Evolutionary conservation across 2,888 invertebrate species (phyloP).

Genomic region (Endotricha flammealis): DNA sequence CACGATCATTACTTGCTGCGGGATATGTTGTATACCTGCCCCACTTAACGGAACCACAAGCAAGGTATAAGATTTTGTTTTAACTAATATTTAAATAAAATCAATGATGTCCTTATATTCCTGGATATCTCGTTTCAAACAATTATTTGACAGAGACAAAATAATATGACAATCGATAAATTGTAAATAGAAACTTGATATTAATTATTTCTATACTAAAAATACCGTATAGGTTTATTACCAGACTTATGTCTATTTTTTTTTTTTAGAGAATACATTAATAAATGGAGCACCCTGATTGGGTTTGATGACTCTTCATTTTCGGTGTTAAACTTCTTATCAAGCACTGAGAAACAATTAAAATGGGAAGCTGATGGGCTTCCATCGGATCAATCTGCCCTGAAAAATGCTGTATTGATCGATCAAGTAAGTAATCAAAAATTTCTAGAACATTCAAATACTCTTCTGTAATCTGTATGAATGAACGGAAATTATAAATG

Average conservation of each 20-base stretch:
- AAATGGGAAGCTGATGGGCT: constrained; percentile 93
- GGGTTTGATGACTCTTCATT: constrained; percentile 55
- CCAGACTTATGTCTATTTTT: too few species aligned
- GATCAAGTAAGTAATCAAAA: constrained; percentile 82
- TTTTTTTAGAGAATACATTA: constrained; percentile 51
- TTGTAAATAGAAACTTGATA: too few species aligned
- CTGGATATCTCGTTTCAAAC: too few species aligned
- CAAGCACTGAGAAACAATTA: constrained; percentile 80
- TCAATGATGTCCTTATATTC: too few species aligned
- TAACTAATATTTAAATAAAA: too few species aligned
- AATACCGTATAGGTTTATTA: too few species aligned
- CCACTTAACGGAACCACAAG: constrained; percentile 82
- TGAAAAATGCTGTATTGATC: constrained; percentile 90
- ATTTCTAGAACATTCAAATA: too few species aligned
- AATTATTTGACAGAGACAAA: too few species aligned
- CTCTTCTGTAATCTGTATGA: too few species aligned
- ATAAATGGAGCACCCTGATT: constrained; percentile 68
- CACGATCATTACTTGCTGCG: constrained; percentile 83
- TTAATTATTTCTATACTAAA: too few species aligned
- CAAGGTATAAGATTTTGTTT: constrained; percentile 57
- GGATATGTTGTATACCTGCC: constrained; percentile 88
- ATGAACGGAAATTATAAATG: too few species aligned
- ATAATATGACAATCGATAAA: too few species aligned
- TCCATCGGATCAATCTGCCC: constrained; percentile 85
- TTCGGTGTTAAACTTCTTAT: constrained; percentile 60